Conservation (phyloP, 2,888 invertebrate genomes). For the Ptychoptera contaminata region DNA sequence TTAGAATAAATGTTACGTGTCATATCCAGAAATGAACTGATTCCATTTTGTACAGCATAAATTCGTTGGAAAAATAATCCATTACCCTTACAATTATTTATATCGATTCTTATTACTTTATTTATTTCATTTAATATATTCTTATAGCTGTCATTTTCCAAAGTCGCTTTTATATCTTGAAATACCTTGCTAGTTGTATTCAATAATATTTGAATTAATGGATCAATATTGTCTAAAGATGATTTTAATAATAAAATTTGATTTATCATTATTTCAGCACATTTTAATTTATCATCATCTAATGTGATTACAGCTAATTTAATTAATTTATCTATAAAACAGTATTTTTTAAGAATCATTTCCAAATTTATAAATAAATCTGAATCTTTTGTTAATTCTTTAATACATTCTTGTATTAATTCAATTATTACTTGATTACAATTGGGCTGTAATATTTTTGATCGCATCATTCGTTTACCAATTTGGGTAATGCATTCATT, state of each 20-base stretch:
- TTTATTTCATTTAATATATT: conserved; percentile 21
- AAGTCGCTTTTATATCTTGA: neutral
- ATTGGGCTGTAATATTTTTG: conserved; percentile 66
- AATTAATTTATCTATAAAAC: conserved; percentile 6
- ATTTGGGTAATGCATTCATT: conserved; percentile 54
- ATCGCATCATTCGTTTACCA: conserved; percentile 63
- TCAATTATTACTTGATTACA: conserved; percentile 49
- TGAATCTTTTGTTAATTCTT: conserved; percentile 55
- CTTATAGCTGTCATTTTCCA: conserved; percentile 7
- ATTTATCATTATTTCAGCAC: conserved; percentile 61
- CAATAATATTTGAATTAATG: conserved; percentile 30
- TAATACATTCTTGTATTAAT: conserved; percentile 54
- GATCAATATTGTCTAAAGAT: conserved; percentile 53
- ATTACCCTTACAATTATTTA: conserved; percentile 37
- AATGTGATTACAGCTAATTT: conserved; percentile 12
- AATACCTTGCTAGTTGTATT: conserved; percentile 9
- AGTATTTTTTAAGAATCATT: conserved; percentile 25
- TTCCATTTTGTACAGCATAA: conserved; percentile 58
- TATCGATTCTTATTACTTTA: conserved; percentile 37
- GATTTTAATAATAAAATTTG: conserved; percentile 63
- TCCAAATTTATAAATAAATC: conserved; percentile 48
- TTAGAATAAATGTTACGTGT: conserved; percentile 76
- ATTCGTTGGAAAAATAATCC: conserved; percentile 39
- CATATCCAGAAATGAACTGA: conserved; percentile 69
- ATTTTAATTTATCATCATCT: conserved; percentile 33